Evolutionary conservation across 2,888 invertebrate genomes (phyloP).

Genomic region (Drosophila birchii): DNA sequence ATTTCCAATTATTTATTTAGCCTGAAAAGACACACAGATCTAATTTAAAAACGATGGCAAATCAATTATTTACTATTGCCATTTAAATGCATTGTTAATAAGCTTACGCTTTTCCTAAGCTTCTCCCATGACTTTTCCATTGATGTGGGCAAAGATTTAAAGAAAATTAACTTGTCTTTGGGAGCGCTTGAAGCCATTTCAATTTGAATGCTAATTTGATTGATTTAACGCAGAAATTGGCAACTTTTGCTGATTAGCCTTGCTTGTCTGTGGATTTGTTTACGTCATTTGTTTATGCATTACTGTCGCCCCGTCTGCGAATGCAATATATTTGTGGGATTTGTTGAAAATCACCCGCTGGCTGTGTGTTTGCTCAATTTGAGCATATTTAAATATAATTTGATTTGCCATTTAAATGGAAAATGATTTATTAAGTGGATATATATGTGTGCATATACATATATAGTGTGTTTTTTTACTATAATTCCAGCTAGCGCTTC

Average conservation of each 20-base stretch:
- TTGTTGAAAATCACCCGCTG: constrained; percentile 13
- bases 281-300: constrained; percentile 8
- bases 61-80: not conserved
- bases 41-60: not conserved
- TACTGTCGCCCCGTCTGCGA: not conserved
- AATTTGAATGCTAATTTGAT: constrained; percentile 37
- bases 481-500: constrained; percentile 10
- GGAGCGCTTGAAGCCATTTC: constrained; percentile 16
- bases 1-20: constrained; percentile 3
- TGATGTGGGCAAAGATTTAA: not conserved
- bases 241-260: constrained; percentile 23
- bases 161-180: constrained; percentile 1
- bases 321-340: not conserved
- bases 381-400: constrained; percentile 58
- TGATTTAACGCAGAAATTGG: constrained; percentile 26
- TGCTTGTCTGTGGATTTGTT: constrained; percentile 22
- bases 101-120: not conserved
- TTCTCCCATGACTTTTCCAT: not conserved
- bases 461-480: constrained; percentile 4
- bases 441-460: too few relatives aligned
- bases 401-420: constrained; percentile 54
- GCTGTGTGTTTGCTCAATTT: constrained; percentile 48
- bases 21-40: not conserved
- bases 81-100: not conserved
- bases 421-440: constrained; percentile 59